Conservation (phyloP, 2,888 invertebrate species). For the Himalopsyche tibetana region DNA sequence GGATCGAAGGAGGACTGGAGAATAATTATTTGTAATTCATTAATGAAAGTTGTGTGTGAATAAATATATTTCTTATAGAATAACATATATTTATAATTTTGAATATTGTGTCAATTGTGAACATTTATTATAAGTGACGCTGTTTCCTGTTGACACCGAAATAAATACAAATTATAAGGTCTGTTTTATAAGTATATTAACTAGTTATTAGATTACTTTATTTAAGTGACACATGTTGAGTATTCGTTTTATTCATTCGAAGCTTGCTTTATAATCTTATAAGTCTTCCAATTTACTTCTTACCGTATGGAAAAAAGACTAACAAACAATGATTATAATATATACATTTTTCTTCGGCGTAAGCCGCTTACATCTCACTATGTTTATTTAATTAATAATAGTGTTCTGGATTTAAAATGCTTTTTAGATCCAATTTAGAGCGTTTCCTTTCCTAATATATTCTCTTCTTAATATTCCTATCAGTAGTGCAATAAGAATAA, state of each 20-base stretch:
- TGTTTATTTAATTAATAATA: too few species aligned
- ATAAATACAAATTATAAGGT: constrained; percentile 21
- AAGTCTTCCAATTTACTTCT: neutral
- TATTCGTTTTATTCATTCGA: neutral
- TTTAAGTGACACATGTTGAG: neutral
- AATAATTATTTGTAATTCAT: neutral
- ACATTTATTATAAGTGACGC: constrained; percentile 12
- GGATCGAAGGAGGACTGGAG: neutral
- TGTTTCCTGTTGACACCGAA: constrained; percentile 16
- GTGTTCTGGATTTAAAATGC: too few species aligned
- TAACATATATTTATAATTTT: neutral
- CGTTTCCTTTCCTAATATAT: too few species aligned
- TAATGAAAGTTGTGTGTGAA: neutral
- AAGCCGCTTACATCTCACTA: too few species aligned
- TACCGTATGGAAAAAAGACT: too few species aligned
- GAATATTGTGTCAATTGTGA: constrained; percentile 24
- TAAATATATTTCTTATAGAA: neutral
- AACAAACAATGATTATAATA: too few species aligned
- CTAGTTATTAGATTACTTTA: neutral
- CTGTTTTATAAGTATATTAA: neutral
- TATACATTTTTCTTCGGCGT: too few species aligned
- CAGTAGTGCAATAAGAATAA: too few species aligned
- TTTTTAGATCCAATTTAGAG: too few species aligned
- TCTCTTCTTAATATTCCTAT: too few species aligned
- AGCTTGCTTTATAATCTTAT: neutral